These are phyloP conservation scores for Triplophysa tibetana DNA, from an alignment of 2,113 vertebrate genomes.

Conservation along the genomic window DNA sequence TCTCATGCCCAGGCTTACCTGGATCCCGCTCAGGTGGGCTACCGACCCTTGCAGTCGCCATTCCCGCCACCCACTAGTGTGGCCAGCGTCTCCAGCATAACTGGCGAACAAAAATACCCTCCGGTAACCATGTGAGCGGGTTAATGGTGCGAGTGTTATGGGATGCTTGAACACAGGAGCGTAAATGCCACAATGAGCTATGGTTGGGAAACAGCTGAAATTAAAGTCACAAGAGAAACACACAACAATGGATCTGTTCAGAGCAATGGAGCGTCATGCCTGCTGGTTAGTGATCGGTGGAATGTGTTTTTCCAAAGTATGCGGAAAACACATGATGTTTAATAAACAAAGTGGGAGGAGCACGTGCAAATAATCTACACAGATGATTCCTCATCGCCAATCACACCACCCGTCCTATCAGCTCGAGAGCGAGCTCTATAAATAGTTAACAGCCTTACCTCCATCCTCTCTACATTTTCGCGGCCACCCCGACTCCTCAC, in stretches of 20 bases:
- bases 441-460: too few species aligned
- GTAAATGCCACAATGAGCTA: constrained; percentile 45
- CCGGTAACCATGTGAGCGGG: constrained; percentile 86
- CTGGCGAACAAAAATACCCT: constrained; percentile 89
- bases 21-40: constrained; percentile 84
- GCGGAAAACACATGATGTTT: neutral
- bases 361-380: too few species aligned
- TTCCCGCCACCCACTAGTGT: constrained; percentile 75
- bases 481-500: too few species aligned
- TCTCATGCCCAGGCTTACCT: constrained; percentile 80
- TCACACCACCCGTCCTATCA: too few species aligned
- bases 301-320: neutral
- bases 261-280: constrained; percentile 58
- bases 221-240: constrained; percentile 65
- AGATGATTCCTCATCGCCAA: too few species aligned
- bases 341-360: too few species aligned
- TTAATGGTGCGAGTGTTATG: neutral
- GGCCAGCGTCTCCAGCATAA: constrained; percentile 69
- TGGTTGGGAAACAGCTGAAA: neutral
- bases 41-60: constrained; percentile 88
- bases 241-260: constrained; percentile 48
- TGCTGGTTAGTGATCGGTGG: neutral
- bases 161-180: constrained; percentile 43
- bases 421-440: too few species aligned
- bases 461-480: too few species aligned